Evolutionary conservation across 2,888 invertebrate genomes (phyloP), one percentile per base, ranked within the genome.

Genomic region (Metellina segmentata): DNA sequence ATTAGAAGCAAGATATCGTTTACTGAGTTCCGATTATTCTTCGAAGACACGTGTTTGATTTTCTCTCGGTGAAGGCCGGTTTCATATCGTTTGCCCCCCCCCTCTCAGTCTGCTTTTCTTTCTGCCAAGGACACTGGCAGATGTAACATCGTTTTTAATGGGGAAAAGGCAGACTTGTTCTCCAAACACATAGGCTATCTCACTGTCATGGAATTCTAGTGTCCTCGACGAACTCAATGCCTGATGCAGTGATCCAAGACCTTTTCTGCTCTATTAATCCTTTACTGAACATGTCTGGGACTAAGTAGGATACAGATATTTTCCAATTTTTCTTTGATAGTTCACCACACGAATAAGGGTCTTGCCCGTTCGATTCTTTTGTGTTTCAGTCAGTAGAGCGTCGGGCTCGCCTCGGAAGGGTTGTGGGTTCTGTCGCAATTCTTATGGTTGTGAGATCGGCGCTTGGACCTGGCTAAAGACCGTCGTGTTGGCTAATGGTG

Each of bases 201-300:
- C 61, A 61, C 61, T 61, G 61, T 61, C 61, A 61, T 61, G 61
- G 61, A 61, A 61, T 61, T 61, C 61, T 61, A 16, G 34, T 34
- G 34, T 34, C 34, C 34, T 34, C 34, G 34, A 5, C 61, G 61
- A 61, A 61, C 61, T 61, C 61, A 61, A 61, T 61, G 61, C 13
- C 61, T 61, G 61, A 61, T 61, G 61, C 61, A 61, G 61, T 61
- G 61, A 61, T 61, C 61, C 61, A 61, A 61, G 61, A 61, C 61
- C 61, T 61, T 61, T 61, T 61, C 61, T 61, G 61, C 61, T 61
- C 61, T 61, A 16, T 61, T 61, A 61, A 61, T 16, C 61, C 61
- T 34, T 11, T 61, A 8, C 61, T 11, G 61, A 16, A 61, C 61
- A 16, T 61, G 61, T 61, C 61, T 61, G 61, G 16, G 5, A 61